These are phyloP conservation scores for Acromyrmex charruanus DNA, from an alignment of 1,140 invertebrate genomes.

Conservation along the genomic window DNA sequence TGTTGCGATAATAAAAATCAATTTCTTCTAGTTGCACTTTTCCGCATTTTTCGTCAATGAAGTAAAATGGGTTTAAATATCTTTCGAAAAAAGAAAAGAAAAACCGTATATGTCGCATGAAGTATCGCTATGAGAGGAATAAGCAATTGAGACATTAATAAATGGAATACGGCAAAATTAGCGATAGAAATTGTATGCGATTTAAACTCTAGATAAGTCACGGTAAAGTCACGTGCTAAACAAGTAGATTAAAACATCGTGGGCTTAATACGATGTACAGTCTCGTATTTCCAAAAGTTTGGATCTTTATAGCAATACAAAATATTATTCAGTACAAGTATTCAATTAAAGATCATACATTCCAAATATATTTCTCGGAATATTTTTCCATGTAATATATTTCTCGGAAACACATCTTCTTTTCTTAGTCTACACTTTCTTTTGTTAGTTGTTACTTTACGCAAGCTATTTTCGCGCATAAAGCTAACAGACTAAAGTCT, in stretches of 20 bases:
- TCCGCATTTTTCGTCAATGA: background rate
- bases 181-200: background rate
- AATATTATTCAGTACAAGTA: background rate
- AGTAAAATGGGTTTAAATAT: background rate
- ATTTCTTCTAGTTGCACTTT: background rate
- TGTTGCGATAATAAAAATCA: background rate
- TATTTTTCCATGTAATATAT: background rate
- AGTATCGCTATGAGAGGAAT: background rate
- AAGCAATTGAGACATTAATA: background rate
- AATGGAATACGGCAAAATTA: background rate
- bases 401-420: background rate
- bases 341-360: background rate
- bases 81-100: background rate
- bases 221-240: background rate
- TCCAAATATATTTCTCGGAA: background rate
- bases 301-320: background rate
- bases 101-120: background rate
- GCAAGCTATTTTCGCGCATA: conserved; percentile 45
- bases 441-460: conserved; percentile 43
- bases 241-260: background rate
- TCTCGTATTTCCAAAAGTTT: conserved; percentile 3
- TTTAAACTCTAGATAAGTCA: background rate
- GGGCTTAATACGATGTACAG: background rate
- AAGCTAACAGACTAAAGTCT: conserved; percentile 58
- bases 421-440: conserved; percentile 42